A percentile compares a stretch with the other conserved stretches of the same genome.
phyloP scores from a whole-genome alignment of 1,140 invertebrate species.

The Megalonaias nervosa region DNA sequence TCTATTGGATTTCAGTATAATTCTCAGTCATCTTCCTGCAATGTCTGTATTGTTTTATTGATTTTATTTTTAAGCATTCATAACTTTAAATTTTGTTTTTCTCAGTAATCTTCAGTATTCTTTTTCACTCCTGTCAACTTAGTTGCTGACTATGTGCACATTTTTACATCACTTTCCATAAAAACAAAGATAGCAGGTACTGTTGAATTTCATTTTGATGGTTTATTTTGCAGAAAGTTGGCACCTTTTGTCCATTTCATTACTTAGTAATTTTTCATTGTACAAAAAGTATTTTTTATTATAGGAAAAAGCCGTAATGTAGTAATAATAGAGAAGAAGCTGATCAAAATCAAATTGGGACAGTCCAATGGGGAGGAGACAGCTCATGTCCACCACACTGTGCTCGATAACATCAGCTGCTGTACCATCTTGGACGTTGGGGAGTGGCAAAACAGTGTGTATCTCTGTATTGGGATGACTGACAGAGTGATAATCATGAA shows the following conservation, averaged over 20 bases:
- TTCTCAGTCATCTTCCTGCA: too few species aligned
- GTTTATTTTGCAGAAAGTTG: neutral
- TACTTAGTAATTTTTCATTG: neutral
- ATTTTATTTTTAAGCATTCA: too few species aligned
- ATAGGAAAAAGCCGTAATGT: slow-evolving; percentile 78
- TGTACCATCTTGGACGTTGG: slow-evolving; percentile 78
- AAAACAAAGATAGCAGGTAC: neutral
- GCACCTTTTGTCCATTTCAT: neutral
- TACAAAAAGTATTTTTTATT: slow-evolving; percentile 15
- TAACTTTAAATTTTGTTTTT: too few species aligned
- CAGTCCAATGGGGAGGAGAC: slow-evolving; percentile 73
- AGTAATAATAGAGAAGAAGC: slow-evolving; percentile 78
- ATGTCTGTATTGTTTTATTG: too few species aligned
- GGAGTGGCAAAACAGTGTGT: slow-evolving; percentile 68
- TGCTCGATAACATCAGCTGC: slow-evolving; percentile 72
- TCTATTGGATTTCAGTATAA: too few species aligned
- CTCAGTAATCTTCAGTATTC: too few species aligned
- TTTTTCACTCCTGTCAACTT: too few species aligned
- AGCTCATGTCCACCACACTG: slow-evolving; percentile 75
- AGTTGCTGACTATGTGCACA: neutral
- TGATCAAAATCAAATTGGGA: slow-evolving; percentile 75
- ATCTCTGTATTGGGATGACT: slow-evolving; percentile 79
- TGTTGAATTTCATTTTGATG: neutral
- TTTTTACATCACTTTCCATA: neutral
- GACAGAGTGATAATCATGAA: slow-evolving; percentile 75